Evolutionary conservation across 2,888 invertebrate species (phyloP).

Genomic region (Agriopis leucophaearia): DNA sequence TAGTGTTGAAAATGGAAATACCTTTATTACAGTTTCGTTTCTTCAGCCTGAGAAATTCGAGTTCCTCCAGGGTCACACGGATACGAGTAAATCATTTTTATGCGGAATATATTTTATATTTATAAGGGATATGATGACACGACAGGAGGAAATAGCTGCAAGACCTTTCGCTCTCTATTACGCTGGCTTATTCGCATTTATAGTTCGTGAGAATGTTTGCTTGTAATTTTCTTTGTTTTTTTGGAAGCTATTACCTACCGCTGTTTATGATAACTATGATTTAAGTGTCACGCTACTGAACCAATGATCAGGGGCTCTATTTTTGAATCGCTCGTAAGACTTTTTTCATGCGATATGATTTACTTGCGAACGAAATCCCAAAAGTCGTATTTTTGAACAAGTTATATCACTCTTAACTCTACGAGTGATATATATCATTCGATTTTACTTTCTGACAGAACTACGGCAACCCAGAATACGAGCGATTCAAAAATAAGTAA

Average conservation of each 20-base stretch:
- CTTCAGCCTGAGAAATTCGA: constrained; percentile 7
- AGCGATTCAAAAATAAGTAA: too few species aligned
- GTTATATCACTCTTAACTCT: too few species aligned
- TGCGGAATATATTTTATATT: constrained; percentile 32
- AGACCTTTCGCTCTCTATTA: constrained; percentile 16
- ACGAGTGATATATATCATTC: too few species aligned
- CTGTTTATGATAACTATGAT: background rate
- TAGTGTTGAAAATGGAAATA: constrained; percentile 1
- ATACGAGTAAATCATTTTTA: constrained; percentile 27
- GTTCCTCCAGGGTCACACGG: constrained; percentile 23
- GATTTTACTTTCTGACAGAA: too few species aligned
- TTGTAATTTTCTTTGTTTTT: background rate
- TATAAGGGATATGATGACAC: constrained; percentile 31
- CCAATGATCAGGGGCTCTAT: too few species aligned
- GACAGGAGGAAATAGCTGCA: constrained; percentile 19
- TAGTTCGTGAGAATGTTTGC: background rate
- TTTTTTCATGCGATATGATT: too few species aligned
- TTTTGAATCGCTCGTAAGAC: too few species aligned
- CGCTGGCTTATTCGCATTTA: constrained; percentile 8
- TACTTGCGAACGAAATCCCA: too few species aligned
- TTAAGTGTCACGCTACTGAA: background rate
- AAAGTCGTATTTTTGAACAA: too few species aligned
- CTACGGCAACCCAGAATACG: too few species aligned
- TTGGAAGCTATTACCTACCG: background rate
- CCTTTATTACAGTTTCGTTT: constrained; percentile 14